Conservation (phyloP, 2,113 vertebrate species). For the Elanoides forficatus region DNA sequence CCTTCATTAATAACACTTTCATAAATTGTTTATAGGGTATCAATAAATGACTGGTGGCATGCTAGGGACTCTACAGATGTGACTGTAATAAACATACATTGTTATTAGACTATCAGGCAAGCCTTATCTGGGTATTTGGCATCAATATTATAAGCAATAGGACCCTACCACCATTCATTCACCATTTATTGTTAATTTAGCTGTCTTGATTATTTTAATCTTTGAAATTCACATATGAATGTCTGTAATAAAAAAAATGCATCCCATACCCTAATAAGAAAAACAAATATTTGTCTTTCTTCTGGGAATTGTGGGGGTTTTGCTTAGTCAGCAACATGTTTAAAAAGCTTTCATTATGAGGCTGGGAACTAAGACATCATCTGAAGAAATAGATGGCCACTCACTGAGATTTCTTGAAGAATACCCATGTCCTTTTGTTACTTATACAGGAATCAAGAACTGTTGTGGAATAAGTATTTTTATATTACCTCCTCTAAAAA, state of each 20-base stretch:
- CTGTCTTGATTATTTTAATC: not conserved
- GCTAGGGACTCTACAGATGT: not conserved
- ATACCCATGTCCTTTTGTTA: not conserved
- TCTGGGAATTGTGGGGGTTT: not conserved
- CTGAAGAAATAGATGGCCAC: not conserved
- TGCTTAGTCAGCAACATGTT: constrained; percentile 6
- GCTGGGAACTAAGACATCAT: constrained; percentile 14
- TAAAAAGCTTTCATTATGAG: constrained; percentile 19
- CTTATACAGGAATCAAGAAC: not conserved
- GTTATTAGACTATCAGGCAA: not conserved
- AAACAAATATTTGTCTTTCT: not conserved
- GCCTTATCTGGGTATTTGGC: not conserved
- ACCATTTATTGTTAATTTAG: not conserved
- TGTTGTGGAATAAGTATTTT: not conserved
- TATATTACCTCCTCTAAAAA: not conserved
- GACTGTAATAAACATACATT: not conserved
- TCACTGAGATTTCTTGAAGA: constrained; percentile 5
- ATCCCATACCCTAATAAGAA: not conserved
- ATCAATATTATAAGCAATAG: not conserved
- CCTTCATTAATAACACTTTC: not conserved
- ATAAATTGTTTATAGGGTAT: not conserved
- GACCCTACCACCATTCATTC: not conserved
- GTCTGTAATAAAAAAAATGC: not conserved
- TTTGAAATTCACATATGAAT: not conserved
- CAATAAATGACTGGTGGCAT: not conserved